These are phyloP conservation scores for Automeris io DNA, from an alignment of 2,888 invertebrate genomes.

Conservation along the genomic window DNA sequence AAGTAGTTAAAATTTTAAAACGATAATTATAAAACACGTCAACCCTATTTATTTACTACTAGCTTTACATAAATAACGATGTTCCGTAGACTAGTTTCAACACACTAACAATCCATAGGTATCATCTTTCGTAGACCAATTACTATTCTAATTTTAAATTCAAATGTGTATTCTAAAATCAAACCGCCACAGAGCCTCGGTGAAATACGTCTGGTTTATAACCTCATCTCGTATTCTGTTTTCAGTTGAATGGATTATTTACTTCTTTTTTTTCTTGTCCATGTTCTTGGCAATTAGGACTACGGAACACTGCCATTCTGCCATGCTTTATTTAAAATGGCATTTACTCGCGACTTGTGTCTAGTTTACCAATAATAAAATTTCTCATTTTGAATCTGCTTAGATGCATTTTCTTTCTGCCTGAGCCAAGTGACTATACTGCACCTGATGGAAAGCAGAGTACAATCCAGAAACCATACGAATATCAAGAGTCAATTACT, in stretches of 20 bases:
- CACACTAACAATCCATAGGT: slow-evolving; percentile 31
- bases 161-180: slow-evolving; percentile 11
- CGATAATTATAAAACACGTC: slow-evolving; percentile 13
- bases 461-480: too few species aligned
- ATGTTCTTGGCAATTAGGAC: too few species aligned
- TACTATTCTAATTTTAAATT: slow-evolving; percentile 17
- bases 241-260: neutral
- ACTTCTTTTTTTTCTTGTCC: too few species aligned
- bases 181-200: slow-evolving; percentile 8
- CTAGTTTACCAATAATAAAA: too few species aligned
- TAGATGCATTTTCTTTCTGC: too few species aligned
- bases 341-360: too few species aligned
- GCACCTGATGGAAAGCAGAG: too few species aligned
- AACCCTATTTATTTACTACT: slow-evolving; percentile 24
- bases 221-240: neutral
- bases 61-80: slow-evolving; percentile 34
- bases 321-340: too few species aligned
- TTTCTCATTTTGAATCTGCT: too few species aligned
- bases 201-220: neutral
- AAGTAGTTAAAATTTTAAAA: neutral
- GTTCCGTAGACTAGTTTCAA: slow-evolving; percentile 26
- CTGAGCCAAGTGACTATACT: too few species aligned
- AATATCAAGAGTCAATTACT: too few species aligned
- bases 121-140: slow-evolving; percentile 14
- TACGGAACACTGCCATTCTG: too few species aligned